phyloP scores from a whole-genome alignment of 2,888 invertebrate species.

The Standfussiana lucernea region DNA sequence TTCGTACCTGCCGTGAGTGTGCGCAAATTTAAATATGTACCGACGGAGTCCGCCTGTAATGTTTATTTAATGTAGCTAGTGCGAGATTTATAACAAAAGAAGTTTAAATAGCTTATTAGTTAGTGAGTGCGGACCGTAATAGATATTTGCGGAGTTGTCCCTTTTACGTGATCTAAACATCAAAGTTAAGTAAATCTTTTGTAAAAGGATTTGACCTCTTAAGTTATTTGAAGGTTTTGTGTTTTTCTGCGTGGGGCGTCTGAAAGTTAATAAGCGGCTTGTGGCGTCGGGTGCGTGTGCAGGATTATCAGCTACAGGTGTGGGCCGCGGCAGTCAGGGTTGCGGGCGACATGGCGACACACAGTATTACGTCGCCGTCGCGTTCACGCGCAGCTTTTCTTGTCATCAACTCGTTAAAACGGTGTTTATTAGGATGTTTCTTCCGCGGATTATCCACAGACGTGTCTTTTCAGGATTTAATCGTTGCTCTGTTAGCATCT shows the following conservation, averaged over 20 bases:
- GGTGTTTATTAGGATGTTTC: constrained; percentile 86
- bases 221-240: constrained; percentile 36
- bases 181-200: constrained; percentile 46
- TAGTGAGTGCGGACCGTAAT: constrained; percentile 43
- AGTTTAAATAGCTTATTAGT: constrained; percentile 60
- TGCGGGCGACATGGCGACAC: constrained; percentile 6
- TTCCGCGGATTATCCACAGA: constrained; percentile 83
- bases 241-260: constrained; percentile 30
- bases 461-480: constrained; percentile 87
- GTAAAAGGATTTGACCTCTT: constrained; percentile 37
- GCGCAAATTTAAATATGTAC: constrained; percentile 67
- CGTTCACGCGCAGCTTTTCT: constrained; percentile 67
- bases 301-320: constrained; percentile 61
- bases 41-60: constrained; percentile 44
- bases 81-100: constrained; percentile 73
- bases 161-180: constrained; percentile 52
- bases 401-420: constrained; percentile 83
- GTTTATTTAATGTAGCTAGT: constrained; percentile 65
- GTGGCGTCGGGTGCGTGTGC: constrained; percentile 46
- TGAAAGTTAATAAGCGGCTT: constrained; percentile 56
- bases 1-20: constrained; percentile 47
- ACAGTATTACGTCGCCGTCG: constrained; percentile 30
- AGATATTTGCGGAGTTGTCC: constrained; percentile 36
- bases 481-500: constrained; percentile 85
- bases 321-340: constrained; percentile 3